Evolutionary conservation across 2,113 vertebrate species (phyloP).

Genomic region (Drymodes brunneopygia): DNA sequence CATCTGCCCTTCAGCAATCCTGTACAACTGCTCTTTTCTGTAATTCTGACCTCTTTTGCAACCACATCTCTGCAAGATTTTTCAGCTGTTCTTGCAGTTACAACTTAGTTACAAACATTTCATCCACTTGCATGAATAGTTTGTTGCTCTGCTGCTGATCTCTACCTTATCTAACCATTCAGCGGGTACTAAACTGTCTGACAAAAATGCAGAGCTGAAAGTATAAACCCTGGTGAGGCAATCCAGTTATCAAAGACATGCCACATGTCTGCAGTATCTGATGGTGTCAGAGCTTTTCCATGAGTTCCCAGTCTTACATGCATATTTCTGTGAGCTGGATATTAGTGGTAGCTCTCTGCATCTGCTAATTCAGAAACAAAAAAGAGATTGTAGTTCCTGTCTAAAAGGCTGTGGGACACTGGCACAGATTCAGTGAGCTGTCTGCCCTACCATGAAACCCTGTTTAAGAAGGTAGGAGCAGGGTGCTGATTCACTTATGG

Average conservation of each 20-base stretch:
- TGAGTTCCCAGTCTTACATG: background rate
- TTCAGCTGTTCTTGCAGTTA: background rate
- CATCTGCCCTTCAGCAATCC: background rate
- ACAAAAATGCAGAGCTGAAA: background rate
- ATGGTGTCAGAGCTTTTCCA: background rate
- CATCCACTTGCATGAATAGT: background rate
- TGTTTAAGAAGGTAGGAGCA: background rate
- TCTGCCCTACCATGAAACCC: background rate
- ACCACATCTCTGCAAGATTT: background rate
- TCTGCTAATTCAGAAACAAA: constrained; percentile 3
- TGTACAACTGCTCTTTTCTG: background rate
- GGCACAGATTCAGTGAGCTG: background rate
- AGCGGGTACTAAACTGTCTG: background rate
- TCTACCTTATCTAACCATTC: background rate
- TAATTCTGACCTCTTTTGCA: background rate
- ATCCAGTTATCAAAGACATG: background rate
- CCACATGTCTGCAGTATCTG: background rate
- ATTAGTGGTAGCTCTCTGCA: background rate
- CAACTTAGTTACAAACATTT: background rate
- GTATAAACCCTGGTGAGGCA: background rate
- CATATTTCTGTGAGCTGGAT: background rate
- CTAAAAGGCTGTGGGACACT: background rate
- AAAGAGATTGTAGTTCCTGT: background rate
- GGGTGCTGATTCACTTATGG: background rate
- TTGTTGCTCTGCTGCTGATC: background rate